Evolutionary conservation across 1,140 invertebrate species (phyloP).

Genomic region (Meloidogyne floridensis): DNA sequence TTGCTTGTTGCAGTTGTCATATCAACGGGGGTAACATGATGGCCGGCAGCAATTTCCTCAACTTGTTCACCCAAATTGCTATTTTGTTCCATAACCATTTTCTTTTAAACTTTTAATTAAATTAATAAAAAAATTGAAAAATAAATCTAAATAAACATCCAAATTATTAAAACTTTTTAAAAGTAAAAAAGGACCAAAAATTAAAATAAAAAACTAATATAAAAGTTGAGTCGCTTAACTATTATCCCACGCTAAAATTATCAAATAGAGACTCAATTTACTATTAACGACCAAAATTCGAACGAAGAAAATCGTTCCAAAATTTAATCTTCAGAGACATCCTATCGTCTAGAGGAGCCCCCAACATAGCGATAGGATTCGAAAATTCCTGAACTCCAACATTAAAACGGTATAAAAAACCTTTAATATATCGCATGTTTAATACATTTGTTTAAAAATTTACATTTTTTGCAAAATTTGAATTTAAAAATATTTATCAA

Average conservation of each 20-base stretch:
- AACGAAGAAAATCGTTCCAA: neutral
- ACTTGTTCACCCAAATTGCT: conserved; percentile 20
- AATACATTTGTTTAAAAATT: too few species aligned
- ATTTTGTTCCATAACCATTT: conserved; percentile 24
- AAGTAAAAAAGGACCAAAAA: neutral
- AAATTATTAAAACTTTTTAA: neutral
- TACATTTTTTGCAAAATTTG: neutral
- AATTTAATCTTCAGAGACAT: neutral
- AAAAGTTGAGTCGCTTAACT: neutral
- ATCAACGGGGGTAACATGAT: conserved; percentile 60
- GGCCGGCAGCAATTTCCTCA: conserved; percentile 32
- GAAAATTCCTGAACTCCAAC: too few species aligned
- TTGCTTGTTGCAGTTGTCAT: conserved; percentile 66
- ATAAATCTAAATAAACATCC: neutral
- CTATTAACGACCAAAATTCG: neutral
- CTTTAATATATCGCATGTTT: too few species aligned
- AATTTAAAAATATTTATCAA: conserved; percentile 1
- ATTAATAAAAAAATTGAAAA: neutral
- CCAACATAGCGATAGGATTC: too few species aligned
- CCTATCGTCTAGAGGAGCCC: too few species aligned
- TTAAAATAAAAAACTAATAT: neutral
- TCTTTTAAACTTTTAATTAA: neutral
- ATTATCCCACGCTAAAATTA: neutral
- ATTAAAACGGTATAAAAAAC: too few species aligned
- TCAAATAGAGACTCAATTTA: neutral